A percentile compares a stretch with the other conserved stretches of the same genome.
These are phyloP conservation scores for Lacerta viridis DNA, from an alignment of 2,797 vertebrate species.

Conservation along the genomic window DNA sequence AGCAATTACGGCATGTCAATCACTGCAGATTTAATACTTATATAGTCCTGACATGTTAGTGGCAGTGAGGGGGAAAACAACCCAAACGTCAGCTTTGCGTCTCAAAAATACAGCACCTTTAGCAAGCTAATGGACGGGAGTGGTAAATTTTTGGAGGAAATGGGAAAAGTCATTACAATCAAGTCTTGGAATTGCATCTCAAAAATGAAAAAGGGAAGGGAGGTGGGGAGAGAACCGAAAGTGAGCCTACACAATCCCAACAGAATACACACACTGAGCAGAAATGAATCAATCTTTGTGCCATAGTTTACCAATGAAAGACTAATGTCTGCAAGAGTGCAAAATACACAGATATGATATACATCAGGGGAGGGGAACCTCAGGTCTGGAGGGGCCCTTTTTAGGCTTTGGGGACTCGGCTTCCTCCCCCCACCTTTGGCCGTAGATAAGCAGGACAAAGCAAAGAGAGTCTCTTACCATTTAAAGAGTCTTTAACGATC, in stretches of 20 bases:
- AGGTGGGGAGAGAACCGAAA: not conserved
- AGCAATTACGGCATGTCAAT: constrained; percentile 34
- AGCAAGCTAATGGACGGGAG: not conserved
- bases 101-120: constrained; percentile 20
- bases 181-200: not conserved
- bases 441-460: too few relatives aligned
- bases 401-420: too few relatives aligned
- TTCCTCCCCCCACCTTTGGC: too few relatives aligned
- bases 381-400: too few relatives aligned
- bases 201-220: not conserved
- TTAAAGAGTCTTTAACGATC: too few relatives aligned
- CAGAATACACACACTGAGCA: not conserved
- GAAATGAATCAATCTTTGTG: not conserved
- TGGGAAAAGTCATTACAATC: not conserved
- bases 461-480: too few relatives aligned
- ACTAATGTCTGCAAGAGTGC: not conserved
- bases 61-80: constrained; percentile 52
- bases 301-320: not conserved
- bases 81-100: not conserved
- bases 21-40: constrained; percentile 36
- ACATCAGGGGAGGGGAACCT: too few relatives aligned
- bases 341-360: not conserved
- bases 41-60: constrained; percentile 38
- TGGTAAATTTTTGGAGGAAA: not conserved
- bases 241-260: not conserved